Percentiles rank a stretch among this genome's conserved stretches.
Evolutionary conservation across 2,797 vertebrate genomes (phyloP).

Genomic region (Parauchenoglanis punctatus): DNA sequence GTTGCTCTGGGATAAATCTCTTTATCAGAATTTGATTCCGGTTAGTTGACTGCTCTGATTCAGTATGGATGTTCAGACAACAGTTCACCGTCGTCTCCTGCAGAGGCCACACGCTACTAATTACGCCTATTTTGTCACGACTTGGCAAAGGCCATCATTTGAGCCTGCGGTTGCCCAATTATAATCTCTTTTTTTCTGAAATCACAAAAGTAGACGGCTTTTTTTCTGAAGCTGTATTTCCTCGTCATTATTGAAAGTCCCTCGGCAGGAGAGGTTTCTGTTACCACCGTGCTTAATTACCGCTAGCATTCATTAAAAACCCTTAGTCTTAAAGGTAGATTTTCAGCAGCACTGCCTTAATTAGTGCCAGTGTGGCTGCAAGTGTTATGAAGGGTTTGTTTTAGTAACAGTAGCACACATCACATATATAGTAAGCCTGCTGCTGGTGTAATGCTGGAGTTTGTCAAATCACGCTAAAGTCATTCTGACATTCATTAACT

Average conservation of each 20-base stretch:
- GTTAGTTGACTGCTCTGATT: slow-evolving; percentile 46
- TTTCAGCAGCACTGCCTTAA: slow-evolving; percentile 65
- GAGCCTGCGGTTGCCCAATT: slow-evolving; percentile 62
- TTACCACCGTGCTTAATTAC: slow-evolving; percentile 55
- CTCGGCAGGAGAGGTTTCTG: slow-evolving; percentile 47
- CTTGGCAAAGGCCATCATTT: slow-evolving; percentile 64
- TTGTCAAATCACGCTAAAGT: slow-evolving; percentile 31
- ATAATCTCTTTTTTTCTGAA: slow-evolving; percentile 62
- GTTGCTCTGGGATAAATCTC: slow-evolving; percentile 19
- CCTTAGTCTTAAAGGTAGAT: slow-evolving; percentile 60
- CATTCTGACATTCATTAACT: slow-evolving; percentile 43
- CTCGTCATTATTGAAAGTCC: slow-evolving; percentile 56
- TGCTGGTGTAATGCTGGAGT: slow-evolving; percentile 11
- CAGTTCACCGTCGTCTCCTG: slow-evolving; percentile 62
- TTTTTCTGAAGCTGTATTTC: slow-evolving; percentile 53
- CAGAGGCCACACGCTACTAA: slow-evolving; percentile 60
- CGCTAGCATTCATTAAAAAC: slow-evolving; percentile 54
- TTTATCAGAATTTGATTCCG: slow-evolving; percentile 27
- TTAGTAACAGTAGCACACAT: slow-evolving; percentile 61
- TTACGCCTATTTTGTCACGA: slow-evolving; percentile 64
- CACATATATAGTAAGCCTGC: slow-evolving; percentile 33
- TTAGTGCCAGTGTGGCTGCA: slow-evolving; percentile 51
- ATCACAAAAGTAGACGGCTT: slow-evolving; percentile 65
- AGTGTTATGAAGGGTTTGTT: slow-evolving; percentile 14
- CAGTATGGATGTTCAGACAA: slow-evolving; percentile 56